Evolutionary conservation across 1,140 invertebrate species (phyloP), one percentile per base, ranked within the genome.

Genomic region (Saccostrea echinata): DNA sequence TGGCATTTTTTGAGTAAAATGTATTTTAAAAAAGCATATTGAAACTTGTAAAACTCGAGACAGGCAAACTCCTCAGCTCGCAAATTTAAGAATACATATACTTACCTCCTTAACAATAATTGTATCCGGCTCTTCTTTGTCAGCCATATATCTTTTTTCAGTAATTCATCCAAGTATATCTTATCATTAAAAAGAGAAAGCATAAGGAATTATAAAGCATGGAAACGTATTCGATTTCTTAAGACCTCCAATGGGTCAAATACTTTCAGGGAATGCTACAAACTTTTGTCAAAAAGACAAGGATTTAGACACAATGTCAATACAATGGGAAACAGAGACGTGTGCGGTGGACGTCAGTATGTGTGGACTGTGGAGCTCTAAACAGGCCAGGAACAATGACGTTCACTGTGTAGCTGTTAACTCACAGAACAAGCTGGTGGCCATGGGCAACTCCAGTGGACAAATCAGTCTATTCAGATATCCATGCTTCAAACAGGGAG

Each of bases 361-460:
- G 53, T 84, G 86, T 30, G 88, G 90, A 33, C 9, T 88, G 9
- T 84, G 86, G 83, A 84, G 33, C 82, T 84, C 81, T 24, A 86
- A 82, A 30, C 35, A 57, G 21, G 85, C 80, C 16, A 57, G 57
- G 16, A 57, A 86, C 16, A 61, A 55, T 0, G 84, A 91, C 24
- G 53, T 89, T 18, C 51, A 82, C 12, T 89, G 88, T 64, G 64
- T 91, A 12, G 87, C 88, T 80, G 90, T 90, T 9, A 86, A 81
- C 80, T 16, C 35, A 18, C 57, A 83, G 18, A 87, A 85, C 53
- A 86, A 16, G 3, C 88, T 93, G 24, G 90, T 91, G 61, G 91
- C 87, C 18, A 88, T 90, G 82, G 92, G 92, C 21, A 90, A 92
- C 71, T 89, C 76, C n/a, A 88, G 80, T 57, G 92, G 92, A 16